These are phyloP conservation scores for Diacarnus erythraeanus DNA, from an alignment of 37 sponge, comb jelly and placozoan genomes.

Conservation along the genomic window DNA sequence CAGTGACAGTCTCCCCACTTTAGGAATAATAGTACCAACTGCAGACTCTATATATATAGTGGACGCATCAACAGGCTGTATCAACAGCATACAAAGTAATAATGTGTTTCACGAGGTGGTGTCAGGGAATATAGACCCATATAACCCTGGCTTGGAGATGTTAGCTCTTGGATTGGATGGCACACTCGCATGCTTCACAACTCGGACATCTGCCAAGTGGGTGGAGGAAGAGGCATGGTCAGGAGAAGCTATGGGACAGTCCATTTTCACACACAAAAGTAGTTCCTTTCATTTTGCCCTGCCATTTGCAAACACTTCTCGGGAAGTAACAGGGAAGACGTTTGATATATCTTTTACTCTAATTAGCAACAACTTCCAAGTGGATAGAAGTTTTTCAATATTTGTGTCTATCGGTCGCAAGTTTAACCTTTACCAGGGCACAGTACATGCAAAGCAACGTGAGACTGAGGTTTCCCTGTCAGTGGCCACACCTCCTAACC, in stretches of 20 bases:
- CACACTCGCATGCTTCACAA: conserved; percentile 30
- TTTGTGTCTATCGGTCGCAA: conserved; percentile 24
- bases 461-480: neutral
- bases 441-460: neutral
- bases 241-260: conserved; percentile 22
- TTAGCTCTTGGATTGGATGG: conserved; percentile 38
- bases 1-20: neutral
- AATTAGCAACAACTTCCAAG: neutral
- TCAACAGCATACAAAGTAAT: neutral
- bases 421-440: conserved; percentile 17
- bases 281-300: conserved; percentile 25
- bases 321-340: conserved; percentile 37
- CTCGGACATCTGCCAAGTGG: neutral
- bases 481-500: conserved; percentile 42
- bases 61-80: conserved; percentile 28
- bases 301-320: conserved; percentile 4
- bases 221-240: conserved; percentile 51
- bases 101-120: conserved; percentile 14
- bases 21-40: conserved; percentile 14
- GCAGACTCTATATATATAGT: conserved; percentile 15
- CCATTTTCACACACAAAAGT: conserved; percentile 52
- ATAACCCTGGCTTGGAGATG: conserved; percentile 54
- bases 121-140: conserved; percentile 56
- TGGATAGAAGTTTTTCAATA: neutral
- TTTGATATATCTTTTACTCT: conserved; percentile 31